Evolutionary conservation across 2,888 invertebrate species (phyloP), one percentile per base, ranked within the genome.

Genomic region (Rutpela maculata): DNA sequence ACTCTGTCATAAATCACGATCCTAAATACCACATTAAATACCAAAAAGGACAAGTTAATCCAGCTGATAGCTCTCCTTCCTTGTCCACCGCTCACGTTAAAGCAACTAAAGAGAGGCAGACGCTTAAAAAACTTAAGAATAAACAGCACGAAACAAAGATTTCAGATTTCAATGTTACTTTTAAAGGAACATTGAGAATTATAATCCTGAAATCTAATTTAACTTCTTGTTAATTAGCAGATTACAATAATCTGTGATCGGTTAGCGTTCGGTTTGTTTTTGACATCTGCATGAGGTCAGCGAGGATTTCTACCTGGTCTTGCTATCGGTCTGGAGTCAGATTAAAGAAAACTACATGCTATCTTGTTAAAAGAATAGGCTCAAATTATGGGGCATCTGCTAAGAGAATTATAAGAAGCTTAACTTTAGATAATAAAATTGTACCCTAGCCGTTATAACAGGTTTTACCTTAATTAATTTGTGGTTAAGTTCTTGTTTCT

Each of bases 1-100:
- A 86, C 81, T 79, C 76, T 78, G 55, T 82, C 85, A 85, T 87
- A 87, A 87, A 87, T 87, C 86, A 87, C 82, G 75, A 77, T 78
- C 77, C 84, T 86, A 86, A 87, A 85, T 84, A 83, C 83, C 84
- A 80, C 81, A 84, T 84, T 84, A 84, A 84, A 85, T 82, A 82
- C 84, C 81, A 82, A 86, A 84, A 87, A 79, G 76, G 79, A 79
- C 79, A 81, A 78, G 79, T 81, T 79, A 85, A 80, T 81, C 81
- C 79, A 76, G 68, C 73, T 63, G 26, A 50, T 15, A n/a, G 50
- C 17, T 19, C 15, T 19, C 55, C 15, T 12, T 72, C 55, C 31
- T 55, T 62, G 0, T 72, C 15, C 26, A 17, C 63, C 18, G 2
- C 19, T 18, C n/a, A 6, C 22, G 22, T 11, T 0, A 35, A 18